A percentile compares a stretch with the other conserved stretches of the same genome.
Evolutionary conservation across 2,888 invertebrate genomes (phyloP).

Genomic region (Diadromus collaris): DNA sequence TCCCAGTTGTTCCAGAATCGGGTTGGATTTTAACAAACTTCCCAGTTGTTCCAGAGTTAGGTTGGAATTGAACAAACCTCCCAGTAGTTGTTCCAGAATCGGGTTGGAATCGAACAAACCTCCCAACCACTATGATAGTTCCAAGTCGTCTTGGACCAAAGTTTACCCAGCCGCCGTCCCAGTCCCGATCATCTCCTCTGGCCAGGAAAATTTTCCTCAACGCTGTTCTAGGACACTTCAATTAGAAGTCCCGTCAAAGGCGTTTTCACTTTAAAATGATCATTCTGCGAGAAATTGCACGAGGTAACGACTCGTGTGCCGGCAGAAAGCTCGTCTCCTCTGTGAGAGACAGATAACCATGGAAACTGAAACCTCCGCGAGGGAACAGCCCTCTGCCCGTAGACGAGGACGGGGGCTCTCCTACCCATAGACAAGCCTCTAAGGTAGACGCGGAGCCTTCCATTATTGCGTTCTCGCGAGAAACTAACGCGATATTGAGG

Average conservation of each 20-base stretch:
- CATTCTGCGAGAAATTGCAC: neutral
- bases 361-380: conserved; percentile 1
- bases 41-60: no score
- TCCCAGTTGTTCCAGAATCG: no score
- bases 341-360: conserved; percentile 6
- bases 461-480: conserved; percentile 49
- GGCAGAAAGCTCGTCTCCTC: neutral
- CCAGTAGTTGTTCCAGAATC: neutral
- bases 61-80: no score
- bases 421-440: neutral
- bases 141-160: neutral
- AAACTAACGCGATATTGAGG: conserved; percentile 73
- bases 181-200: no score
- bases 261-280: neutral
- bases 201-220: neutral
- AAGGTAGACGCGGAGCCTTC: neutral
- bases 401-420: conserved; percentile 1
- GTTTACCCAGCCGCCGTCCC: no score
- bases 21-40: no score
- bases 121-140: no score
- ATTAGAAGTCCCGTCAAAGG: neutral
- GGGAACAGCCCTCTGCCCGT: conserved; percentile 7
- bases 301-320: neutral
- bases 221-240: neutral
- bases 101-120: neutral